These are phyloP conservation scores for Eustalomyia histrio DNA, from an alignment of 2,888 invertebrate genomes.

Conservation along the genomic window DNA sequence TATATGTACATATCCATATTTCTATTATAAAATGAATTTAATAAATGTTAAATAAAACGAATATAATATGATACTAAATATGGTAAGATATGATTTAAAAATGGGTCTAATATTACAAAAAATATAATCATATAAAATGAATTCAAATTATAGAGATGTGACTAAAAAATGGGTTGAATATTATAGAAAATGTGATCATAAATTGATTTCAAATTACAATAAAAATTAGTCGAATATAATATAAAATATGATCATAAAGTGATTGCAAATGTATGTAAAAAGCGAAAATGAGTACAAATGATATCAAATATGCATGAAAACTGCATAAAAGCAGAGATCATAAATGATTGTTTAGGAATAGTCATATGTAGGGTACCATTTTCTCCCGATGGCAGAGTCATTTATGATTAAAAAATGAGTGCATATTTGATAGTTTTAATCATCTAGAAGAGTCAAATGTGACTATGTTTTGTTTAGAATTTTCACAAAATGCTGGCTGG, in stretches of 20 bases:
- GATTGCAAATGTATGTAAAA: background rate
- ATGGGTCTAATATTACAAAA: too few relatives aligned
- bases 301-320: slow-evolving; percentile 13
- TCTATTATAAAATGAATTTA: too few relatives aligned
- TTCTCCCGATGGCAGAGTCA: background rate
- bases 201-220: slow-evolving; percentile 7
- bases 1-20: too few relatives aligned
- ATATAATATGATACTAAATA: too few relatives aligned
- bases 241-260: slow-evolving; percentile 13
- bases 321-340: slow-evolving; percentile 18
- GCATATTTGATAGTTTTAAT: slow-evolving; percentile 7
- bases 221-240: background rate
- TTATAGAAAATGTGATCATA: background rate
- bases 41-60: too few relatives aligned
- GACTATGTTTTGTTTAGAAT: too few relatives aligned
- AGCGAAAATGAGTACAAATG: slow-evolving; percentile 1
- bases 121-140: too few relatives aligned
- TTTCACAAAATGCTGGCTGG: too few relatives aligned
- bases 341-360: slow-evolving; percentile 14
- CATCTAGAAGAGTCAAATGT: too few relatives aligned
- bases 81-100: too few relatives aligned
- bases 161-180: too few relatives aligned
- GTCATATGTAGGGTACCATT: background rate
- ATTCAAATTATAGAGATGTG: too few relatives aligned
- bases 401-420: slow-evolving; percentile 8